A percentile compares a stretch with the other conserved stretches of the same genome.
These are phyloP conservation scores for Drosophila greeni DNA, from an alignment of 2,888 invertebrate species.

Conservation along the genomic window DNA sequence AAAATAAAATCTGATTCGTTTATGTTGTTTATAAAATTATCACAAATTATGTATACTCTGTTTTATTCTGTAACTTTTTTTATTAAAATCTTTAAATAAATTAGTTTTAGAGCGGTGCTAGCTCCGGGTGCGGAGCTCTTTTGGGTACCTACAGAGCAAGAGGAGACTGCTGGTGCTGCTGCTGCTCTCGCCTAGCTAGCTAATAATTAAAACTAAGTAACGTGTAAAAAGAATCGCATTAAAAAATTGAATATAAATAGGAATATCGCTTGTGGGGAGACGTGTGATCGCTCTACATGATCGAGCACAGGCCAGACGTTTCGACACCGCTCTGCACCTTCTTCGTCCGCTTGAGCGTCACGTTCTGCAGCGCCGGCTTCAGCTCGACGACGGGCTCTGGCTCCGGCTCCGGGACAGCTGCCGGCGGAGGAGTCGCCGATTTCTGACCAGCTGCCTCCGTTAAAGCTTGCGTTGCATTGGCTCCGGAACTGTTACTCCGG, in stretches of 20 bases:
- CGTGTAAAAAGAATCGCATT: conserved; percentile 62
- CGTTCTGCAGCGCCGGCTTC: conserved; percentile 84
- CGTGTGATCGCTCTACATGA: conserved; percentile 82
- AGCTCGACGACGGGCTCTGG: conserved; percentile 78
- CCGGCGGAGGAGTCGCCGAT: conserved; percentile 50
- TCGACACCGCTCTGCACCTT: conserved; percentile 87
- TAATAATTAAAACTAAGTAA: conserved; percentile 65
- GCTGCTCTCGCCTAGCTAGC: conserved; percentile 44
- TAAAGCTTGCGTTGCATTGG: background rate
- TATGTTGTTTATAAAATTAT: conserved; percentile 62
- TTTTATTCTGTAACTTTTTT: conserved; percentile 49
- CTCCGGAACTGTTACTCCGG: conserved; percentile 24
- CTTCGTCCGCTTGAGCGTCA: conserved; percentile 85
- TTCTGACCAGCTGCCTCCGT: conserved; percentile 34
- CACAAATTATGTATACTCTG: conserved; percentile 66
- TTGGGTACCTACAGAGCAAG: conserved; percentile 54
- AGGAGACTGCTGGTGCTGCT: conserved; percentile 10
- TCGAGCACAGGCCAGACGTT: conserved; percentile 90
- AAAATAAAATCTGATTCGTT: conserved; percentile 38
- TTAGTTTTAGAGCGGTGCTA: conserved; percentile 33
- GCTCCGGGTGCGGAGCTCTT: conserved; percentile 15
- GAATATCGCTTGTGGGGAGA: conserved; percentile 50
- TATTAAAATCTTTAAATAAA: conserved; percentile 60
- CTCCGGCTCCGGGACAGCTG: conserved; percentile 43
- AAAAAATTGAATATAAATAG: conserved; percentile 44